These are phyloP conservation scores for Parthenolecanium corni DNA, from an alignment of 2,888 invertebrate species.

Conservation along the genomic window DNA sequence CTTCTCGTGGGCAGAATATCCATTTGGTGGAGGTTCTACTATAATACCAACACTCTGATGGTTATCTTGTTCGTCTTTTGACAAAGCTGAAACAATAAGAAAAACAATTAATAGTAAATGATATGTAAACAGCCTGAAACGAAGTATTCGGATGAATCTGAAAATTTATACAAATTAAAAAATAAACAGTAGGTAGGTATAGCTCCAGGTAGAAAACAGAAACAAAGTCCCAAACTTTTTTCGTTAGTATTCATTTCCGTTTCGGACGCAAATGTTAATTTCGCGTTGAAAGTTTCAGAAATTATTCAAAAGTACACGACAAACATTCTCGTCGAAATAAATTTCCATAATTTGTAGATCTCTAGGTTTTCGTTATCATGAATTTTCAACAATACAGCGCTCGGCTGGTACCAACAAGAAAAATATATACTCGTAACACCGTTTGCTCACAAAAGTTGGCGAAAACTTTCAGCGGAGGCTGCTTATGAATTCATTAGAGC, in stretches of 20 bases:
- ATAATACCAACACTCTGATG: slow-evolving; percentile 37
- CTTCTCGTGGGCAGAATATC: slow-evolving; percentile 39
- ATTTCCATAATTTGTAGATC: no score
- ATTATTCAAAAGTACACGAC: neutral
- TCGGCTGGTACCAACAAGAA: no score
- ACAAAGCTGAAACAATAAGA: slow-evolving; percentile 57
- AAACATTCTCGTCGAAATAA: slow-evolving; percentile 11
- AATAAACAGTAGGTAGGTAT: neutral
- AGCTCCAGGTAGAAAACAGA: slow-evolving; percentile 2
- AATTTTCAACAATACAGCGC: no score
- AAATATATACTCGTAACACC: no score
- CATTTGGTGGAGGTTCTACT: slow-evolving; percentile 33
- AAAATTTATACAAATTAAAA: neutral
- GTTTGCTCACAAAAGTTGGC: no score
- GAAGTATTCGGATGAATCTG: no score
- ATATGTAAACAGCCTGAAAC: no score
- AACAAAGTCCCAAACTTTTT: no score
- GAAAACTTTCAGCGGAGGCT: no score
- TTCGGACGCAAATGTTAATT: neutral
- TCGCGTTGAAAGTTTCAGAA: neutral
- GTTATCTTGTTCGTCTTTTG: slow-evolving; percentile 80
- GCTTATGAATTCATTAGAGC: no score
- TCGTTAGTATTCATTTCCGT: neutral
- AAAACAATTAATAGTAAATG: neutral
- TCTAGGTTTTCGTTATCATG: no score